phyloP scores from a whole-genome alignment of 1,140 invertebrate species.

The Tetramorium simillimum region DNA sequence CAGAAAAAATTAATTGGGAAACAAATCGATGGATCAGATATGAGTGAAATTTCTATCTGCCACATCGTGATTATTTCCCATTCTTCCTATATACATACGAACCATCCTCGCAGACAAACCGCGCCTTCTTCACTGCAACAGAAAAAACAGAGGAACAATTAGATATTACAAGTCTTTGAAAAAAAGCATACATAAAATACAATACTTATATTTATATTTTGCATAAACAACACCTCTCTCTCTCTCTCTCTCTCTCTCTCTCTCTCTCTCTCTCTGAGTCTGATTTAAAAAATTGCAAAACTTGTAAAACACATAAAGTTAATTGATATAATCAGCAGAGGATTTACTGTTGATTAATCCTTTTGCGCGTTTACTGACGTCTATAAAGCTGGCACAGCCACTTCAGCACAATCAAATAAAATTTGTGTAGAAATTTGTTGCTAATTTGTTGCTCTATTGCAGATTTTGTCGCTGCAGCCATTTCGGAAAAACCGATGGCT shows the following conservation, averaged over 20 bases:
- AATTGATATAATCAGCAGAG: neutral
- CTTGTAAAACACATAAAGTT: neutral
- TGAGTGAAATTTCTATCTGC: neutral
- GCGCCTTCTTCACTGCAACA: conserved; percentile 83
- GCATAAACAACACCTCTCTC: neutral
- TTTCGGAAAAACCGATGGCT: too few species aligned
- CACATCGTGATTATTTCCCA: neutral
- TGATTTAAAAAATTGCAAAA: neutral
- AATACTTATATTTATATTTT: neutral
- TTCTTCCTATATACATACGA: conserved; percentile 56
- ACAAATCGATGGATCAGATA: neutral
- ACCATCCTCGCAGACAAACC: conserved; percentile 82
- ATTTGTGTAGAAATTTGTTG: too few species aligned
- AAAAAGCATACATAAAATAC: neutral
- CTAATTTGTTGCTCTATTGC: too few species aligned
- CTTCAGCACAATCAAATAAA: too few species aligned
- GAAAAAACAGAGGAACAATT: conserved; percentile 54
- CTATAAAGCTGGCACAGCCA: too few species aligned
- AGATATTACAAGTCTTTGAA: neutral
- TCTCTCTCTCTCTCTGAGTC: neutral
- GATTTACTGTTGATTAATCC: neutral
- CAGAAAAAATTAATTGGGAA: neutral
- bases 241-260: too few species aligned
- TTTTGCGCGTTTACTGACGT: neutral
- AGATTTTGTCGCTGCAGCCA: too few species aligned